phyloP scores from a whole-genome alignment of 2,113 vertebrate genomes.

The Acanthochromis polyacanthus region DNA sequence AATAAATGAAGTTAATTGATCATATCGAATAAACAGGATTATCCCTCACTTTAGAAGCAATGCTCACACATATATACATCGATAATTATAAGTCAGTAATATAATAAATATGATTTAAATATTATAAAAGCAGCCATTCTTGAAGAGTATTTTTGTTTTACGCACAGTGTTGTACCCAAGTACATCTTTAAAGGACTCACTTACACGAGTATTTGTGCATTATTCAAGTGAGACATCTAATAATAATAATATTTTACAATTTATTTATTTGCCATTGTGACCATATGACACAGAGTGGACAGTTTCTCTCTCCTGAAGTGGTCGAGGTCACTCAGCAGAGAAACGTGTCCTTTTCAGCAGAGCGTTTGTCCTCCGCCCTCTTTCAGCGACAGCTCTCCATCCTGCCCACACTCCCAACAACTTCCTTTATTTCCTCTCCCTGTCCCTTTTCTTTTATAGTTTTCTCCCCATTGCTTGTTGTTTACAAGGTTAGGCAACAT shows the following conservation, averaged over 20 bases:
- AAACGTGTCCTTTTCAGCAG: conserved; percentile 47
- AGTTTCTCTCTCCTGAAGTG: conserved; percentile 24
- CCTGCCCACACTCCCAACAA: conserved; percentile 4
- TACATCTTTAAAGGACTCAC: too few species aligned
- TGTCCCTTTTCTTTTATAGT: neutral
- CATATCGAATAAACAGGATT: too few species aligned
- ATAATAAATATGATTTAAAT: too few species aligned
- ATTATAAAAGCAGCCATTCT: too few species aligned
- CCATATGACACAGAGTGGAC: neutral
- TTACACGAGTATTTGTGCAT: too few species aligned
- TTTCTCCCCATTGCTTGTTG: conserved; percentile 2
- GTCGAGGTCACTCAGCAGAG: conserved; percentile 46
- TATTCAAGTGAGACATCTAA: neutral
- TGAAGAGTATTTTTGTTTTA: too few species aligned
- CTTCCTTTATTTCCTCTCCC: neutral
- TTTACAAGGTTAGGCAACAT: conserved; percentile 42
- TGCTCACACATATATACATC: too few species aligned
- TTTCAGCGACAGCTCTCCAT: conserved; percentile 17
- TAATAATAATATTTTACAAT: neutral
- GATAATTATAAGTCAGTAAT: too few species aligned
- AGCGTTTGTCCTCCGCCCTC: conserved; percentile 41
- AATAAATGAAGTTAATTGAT: too few species aligned
- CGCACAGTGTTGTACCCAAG: too few species aligned
- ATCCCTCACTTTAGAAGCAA: too few species aligned
- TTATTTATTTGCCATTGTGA: neutral